Conservation (phyloP, 1,140 invertebrate species). For the Drosophila auraria region DNA sequence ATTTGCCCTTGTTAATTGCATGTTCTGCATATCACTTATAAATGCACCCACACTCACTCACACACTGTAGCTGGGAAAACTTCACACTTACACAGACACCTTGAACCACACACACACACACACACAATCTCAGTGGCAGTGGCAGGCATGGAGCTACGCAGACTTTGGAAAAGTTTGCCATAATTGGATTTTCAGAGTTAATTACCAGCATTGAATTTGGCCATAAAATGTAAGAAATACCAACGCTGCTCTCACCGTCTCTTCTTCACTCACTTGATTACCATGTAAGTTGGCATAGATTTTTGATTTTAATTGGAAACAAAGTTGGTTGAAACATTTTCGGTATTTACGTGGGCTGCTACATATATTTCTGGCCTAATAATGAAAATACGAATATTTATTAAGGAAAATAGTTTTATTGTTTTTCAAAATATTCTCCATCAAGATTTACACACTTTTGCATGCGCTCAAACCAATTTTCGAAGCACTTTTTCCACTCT, state of each 20-base stretch:
- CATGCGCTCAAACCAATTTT: too few species aligned
- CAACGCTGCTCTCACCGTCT: slow-evolving; percentile 14
- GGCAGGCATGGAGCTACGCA: slow-evolving; percentile 21
- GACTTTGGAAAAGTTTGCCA: slow-evolving; percentile 79
- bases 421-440: too few species aligned
- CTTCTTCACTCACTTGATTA: slow-evolving; percentile 55
- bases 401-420: too few species aligned
- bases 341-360: too few species aligned
- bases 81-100: slow-evolving; percentile 53
- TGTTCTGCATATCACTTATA: slow-evolving; percentile 84
- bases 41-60: slow-evolving; percentile 57
- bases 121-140: not conserved
- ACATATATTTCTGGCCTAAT: too few species aligned
- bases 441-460: too few species aligned
- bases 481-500: too few species aligned
- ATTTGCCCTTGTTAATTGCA: slow-evolving; percentile 84
- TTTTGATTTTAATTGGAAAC: slow-evolving; percentile 70
- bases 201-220: slow-evolving; percentile 84
- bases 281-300: slow-evolving; percentile 74
- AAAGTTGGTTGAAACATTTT: slow-evolving; percentile 34
- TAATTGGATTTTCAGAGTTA: slow-evolving; percentile 84
- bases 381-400: too few species aligned
- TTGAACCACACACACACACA: slow-evolving; percentile 18
- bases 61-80: slow-evolving; percentile 14
- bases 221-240: slow-evolving; percentile 74